These are phyloP conservation scores for Gallinago jamesoni DNA, from an alignment of 2,113 vertebrate genomes.

Conservation along the genomic window DNA sequence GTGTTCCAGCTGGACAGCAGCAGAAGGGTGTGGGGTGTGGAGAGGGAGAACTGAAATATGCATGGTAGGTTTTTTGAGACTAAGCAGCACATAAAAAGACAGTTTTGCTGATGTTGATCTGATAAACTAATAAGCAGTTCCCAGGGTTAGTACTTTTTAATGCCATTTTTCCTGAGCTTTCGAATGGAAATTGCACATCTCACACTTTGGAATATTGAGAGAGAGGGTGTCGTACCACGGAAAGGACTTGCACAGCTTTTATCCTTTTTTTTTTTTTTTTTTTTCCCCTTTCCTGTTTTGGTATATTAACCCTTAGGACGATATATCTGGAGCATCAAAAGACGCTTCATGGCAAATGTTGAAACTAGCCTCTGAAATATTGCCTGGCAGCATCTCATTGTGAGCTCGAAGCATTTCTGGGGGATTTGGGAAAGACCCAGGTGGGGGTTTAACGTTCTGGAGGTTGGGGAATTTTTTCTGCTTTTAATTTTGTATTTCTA, in stretches of 20 bases:
- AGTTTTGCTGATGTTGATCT: conserved; percentile 26
- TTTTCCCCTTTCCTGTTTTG: not conserved
- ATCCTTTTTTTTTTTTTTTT: not conserved
- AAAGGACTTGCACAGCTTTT: not conserved
- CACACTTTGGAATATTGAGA: not conserved
- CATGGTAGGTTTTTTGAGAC: conserved; percentile 40
- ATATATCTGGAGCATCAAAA: not conserved
- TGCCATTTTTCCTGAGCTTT: conserved; percentile 14
- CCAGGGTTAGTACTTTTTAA: not conserved
- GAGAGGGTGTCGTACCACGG: not conserved
- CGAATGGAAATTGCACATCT: conserved; percentile 21
- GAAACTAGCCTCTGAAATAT: not conserved
- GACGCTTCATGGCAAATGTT: not conserved
- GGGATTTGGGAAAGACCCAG: not conserved
- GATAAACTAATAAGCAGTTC: conserved; percentile 31
- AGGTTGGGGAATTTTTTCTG: not conserved
- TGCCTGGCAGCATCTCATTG: not conserved
- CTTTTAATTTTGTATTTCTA: not conserved
- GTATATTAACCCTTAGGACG: not conserved
- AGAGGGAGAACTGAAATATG: conserved; percentile 49
- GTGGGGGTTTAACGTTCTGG: not conserved
- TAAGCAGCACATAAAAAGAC: conserved; percentile 40
- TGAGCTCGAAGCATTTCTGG: not conserved
- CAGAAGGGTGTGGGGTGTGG: conserved; percentile 55
- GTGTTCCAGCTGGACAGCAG: conserved; percentile 74